Conservation (phyloP, 2,113 vertebrate genomes). For the Saccopteryx bilineata region DNA sequence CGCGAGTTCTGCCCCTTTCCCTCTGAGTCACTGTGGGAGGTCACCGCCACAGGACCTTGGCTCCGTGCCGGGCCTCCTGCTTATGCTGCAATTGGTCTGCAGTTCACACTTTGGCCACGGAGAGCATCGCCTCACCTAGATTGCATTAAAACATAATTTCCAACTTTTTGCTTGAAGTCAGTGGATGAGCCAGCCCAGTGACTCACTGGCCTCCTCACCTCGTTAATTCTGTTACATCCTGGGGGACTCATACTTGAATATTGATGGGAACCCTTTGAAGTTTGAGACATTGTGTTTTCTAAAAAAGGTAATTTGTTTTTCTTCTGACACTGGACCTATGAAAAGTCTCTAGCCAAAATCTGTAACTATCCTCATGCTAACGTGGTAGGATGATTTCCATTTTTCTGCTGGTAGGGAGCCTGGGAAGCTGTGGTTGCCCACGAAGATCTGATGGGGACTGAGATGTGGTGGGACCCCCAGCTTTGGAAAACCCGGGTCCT, state of each 20-base stretch:
- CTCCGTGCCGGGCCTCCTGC: background rate
- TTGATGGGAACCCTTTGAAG: slow-evolving; percentile 41
- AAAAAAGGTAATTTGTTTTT: no score
- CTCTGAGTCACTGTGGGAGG: background rate
- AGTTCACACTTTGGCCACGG: background rate
- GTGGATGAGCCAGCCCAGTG: slow-evolving; percentile 61
- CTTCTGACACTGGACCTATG: no score
- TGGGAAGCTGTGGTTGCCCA: no score
- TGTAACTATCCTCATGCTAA: no score
- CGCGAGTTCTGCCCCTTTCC: background rate
- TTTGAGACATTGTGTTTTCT: background rate
- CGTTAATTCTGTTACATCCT: slow-evolving; percentile 30
- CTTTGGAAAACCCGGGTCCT: no score
- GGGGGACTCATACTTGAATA: slow-evolving; percentile 32
- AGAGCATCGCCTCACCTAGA: background rate
- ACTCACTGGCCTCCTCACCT: slow-evolving; percentile 41
- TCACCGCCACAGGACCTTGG: background rate
- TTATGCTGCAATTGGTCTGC: background rate
- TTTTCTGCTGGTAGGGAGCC: no score
- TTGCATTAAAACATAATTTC: slow-evolving; percentile 41
- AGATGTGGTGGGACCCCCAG: no score
- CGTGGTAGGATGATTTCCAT: no score
- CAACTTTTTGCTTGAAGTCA: background rate
- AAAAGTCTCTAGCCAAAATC: no score
- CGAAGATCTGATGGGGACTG: no score